Evolutionary conservation across 2,113 vertebrate genomes (phyloP).

Genomic region (Oreochromis spilurus): DNA sequence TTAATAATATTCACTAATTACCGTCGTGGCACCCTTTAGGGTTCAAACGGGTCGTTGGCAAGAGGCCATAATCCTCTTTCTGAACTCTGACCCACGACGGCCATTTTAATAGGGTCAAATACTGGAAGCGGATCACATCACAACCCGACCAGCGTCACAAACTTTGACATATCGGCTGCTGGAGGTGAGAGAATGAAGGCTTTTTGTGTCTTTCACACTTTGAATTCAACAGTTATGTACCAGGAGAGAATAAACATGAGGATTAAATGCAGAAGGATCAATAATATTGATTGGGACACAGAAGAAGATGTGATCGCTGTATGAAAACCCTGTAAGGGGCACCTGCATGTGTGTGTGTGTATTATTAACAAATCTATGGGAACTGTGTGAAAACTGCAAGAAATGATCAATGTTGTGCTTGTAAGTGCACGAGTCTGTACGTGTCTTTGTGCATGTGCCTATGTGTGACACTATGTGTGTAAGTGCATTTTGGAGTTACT

Average conservation of each 20-base stretch:
- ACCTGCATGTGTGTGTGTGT: not conserved
- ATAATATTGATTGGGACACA: slow-evolving; percentile 34
- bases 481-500: slow-evolving; percentile 42
- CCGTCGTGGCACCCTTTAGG: slow-evolving; percentile 5
- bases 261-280: slow-evolving; percentile 40
- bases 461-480: slow-evolving; percentile 8
- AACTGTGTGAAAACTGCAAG: slow-evolving; percentile 3
- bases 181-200: not conserved
- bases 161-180: not conserved
- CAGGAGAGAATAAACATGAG: slow-evolving; percentile 35
- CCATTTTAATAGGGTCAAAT: slow-evolving; percentile 56
- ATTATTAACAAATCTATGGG: not conserved
- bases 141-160: not conserved
- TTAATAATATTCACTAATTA: slow-evolving; percentile 36
- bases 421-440: not conserved
- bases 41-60: slow-evolving; percentile 48
- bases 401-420: not conserved
- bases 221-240: slow-evolving; percentile 10
- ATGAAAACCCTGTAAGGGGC: not conserved
- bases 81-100: slow-evolving; percentile 42
- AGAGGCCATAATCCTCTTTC: slow-evolving; percentile 50
- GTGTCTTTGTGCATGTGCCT: slow-evolving; percentile 9
- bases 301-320: not conserved
- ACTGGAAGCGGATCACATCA: slow-evolving; percentile 47
- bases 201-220: slow-evolving; percentile 5